Evolutionary conservation across 2,888 invertebrate genomes (phyloP).

Genomic region (Pachliopta kotzebuea): DNA sequence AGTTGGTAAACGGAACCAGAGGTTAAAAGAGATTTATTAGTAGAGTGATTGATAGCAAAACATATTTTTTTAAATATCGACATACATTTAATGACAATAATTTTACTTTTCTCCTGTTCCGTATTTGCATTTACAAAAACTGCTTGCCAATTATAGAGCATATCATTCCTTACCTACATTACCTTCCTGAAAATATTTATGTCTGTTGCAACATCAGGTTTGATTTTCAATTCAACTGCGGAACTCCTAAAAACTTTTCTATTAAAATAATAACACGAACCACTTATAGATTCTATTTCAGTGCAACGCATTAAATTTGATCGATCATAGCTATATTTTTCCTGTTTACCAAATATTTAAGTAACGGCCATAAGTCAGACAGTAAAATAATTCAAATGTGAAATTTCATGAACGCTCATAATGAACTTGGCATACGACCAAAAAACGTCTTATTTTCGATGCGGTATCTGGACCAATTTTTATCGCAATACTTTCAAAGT

Average conservation of each 20-base stretch:
- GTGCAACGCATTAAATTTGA: slow-evolving; percentile 73
- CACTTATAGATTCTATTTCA: slow-evolving; percentile 73
- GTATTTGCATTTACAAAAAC: too few species aligned
- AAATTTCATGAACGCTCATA: slow-evolving; percentile 81
- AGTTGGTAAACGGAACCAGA: too few species aligned
- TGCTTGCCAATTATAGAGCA: too few species aligned
- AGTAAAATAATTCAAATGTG: slow-evolving; percentile 81
- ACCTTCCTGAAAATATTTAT: too few species aligned
- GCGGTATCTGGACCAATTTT: slow-evolving; percentile 80
- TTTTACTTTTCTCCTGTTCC: too few species aligned
- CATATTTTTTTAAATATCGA: too few species aligned
- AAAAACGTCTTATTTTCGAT: slow-evolving; percentile 81
- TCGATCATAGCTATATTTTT: slow-evolving; percentile 79
- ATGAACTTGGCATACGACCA: slow-evolving; percentile 80
- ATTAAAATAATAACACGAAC: slow-evolving; percentile 56
- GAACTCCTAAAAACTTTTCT: slow-evolving; percentile 21
- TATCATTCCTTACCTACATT: neutral
- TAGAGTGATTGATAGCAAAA: too few species aligned
- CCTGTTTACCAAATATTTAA: slow-evolving; percentile 81
- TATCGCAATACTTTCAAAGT: slow-evolving; percentile 76
- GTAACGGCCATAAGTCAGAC: slow-evolving; percentile 80
- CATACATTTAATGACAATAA: too few species aligned
- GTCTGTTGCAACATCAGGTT: neutral
- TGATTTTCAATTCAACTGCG: neutral
- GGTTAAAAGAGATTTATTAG: too few species aligned